Evolutionary conservation across 2,113 vertebrate genomes (phyloP), one percentile per base, ranked within the genome.

Genomic region (Oncorhynchus kisutch): DNA sequence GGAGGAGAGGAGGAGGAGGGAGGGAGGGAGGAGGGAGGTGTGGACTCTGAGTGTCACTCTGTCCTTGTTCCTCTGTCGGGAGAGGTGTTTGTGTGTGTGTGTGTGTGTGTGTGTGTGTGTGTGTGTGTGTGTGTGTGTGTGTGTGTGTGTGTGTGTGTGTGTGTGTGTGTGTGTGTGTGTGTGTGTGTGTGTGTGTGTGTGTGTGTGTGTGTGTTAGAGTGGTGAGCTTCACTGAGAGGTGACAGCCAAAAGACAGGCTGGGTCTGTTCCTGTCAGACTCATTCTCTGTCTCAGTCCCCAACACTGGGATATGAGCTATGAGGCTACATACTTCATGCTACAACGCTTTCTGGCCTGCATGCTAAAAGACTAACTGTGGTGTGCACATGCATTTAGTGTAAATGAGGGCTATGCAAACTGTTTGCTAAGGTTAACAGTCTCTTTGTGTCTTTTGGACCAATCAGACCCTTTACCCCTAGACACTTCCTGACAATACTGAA

Each of bases 141-240:
- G 66, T 18, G 67, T 31, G 16, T 20, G 49, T 51, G 49, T 51
- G 49, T 51, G 49, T 51, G 13, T 51, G 49, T 39, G 34, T 39
- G 34, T 39, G 1, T 39, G 34, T 39, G 34, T 39, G 34, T 39
- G 34, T 39, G 34, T 2, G 1, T 39, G 34, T 2, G 7, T 39
- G 34, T n/a, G 59, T 22, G 70, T 31, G 66, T 18, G 67, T 31
- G 16, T 20, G 49, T 51, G 49, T 51, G 49, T 39, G 34, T 2
- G 7, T 39, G 8, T n/a, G 59, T 22, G 70, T 31, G 66, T 18
- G 67, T 31, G 16, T 20, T 5, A 85, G 82, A 77, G 70, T 82
- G 70, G 62, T n/a, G 81, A 75, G 82, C 86, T 85, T 77, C 84
- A 86, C 84, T 88, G 90, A 88, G 83, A 85, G 85, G 83, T 88